Percentiles rank a stretch among this genome's conserved stretches.
Evolutionary conservation across 2,888 invertebrate species (phyloP).

Genomic region (Pristionchus japonicus): DNA sequence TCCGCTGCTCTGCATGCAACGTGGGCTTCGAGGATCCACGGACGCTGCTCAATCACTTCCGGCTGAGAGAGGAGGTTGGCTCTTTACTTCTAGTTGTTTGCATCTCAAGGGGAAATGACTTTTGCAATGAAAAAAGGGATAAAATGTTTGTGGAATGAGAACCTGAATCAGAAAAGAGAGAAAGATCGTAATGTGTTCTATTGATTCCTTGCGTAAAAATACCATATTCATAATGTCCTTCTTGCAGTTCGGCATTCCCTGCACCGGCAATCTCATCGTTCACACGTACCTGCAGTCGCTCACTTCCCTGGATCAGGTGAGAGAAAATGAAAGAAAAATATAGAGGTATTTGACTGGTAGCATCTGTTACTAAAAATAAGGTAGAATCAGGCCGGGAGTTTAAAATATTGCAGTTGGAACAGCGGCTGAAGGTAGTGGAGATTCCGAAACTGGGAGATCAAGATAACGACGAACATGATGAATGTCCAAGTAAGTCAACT

Average conservation of each 20-base stretch:
- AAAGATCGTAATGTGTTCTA: too few relatives aligned
- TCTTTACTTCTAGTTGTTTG: too few relatives aligned
- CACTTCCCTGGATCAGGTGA: too few relatives aligned
- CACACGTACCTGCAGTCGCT: neutral
- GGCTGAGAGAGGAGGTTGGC: neutral
- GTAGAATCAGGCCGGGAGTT: neutral
- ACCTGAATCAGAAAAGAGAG: too few relatives aligned
- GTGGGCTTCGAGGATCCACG: neutral
- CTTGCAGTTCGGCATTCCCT: neutral
- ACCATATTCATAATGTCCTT: too few relatives aligned
- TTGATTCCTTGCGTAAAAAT: neutral
- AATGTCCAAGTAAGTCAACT: neutral
- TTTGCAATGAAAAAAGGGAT: too few relatives aligned
- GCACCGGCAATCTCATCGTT: neutral
- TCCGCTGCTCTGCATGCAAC: neutral
- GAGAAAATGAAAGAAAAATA: too few relatives aligned
- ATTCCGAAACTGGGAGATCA: neutral
- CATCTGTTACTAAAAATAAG: neutral
- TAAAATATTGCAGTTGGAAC: neutral
- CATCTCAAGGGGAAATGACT: too few relatives aligned
- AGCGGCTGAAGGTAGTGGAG: neutral
- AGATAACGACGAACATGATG: neutral
- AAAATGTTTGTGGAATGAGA: too few relatives aligned
- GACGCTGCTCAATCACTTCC: neutral
- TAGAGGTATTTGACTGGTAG: too few relatives aligned